These are phyloP conservation scores for Jaculus jaculus DNA, from an alignment of 2,113 vertebrate species.

Conservation along the genomic window DNA sequence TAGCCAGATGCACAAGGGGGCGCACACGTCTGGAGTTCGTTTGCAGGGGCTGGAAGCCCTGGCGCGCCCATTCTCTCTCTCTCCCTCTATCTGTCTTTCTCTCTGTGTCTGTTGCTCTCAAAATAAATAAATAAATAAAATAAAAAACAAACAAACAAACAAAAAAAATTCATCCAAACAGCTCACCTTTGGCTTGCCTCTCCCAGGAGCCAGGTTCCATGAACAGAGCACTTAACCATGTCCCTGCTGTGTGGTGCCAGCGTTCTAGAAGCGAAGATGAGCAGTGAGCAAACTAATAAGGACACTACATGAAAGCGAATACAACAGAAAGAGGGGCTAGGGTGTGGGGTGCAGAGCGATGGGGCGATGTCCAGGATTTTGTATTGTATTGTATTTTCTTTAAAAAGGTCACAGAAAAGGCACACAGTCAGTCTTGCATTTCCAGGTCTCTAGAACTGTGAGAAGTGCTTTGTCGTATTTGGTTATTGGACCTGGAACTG, in stretches of 20 bases:
- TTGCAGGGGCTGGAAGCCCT: too few species aligned
- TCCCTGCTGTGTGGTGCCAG: background rate
- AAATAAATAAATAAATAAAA: too few species aligned
- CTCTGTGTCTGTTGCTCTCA: too few species aligned
- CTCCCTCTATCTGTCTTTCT: too few species aligned
- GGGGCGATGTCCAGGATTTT: background rate
- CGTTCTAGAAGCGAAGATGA: background rate
- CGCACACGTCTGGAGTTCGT: too few species aligned
- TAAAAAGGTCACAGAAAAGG: background rate
- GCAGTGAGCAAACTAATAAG: background rate
- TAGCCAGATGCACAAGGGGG: too few species aligned
- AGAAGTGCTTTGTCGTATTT: background rate
- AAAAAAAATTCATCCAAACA: background rate
- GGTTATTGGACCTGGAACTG: background rate
- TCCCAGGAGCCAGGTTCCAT: background rate
- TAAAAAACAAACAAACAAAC: too few species aligned
- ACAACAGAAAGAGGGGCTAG: background rate
- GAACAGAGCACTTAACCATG: background rate
- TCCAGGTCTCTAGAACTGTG: background rate
- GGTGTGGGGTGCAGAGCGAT: background rate
- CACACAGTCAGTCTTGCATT: background rate
- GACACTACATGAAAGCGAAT: background rate
- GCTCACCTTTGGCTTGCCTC: background rate
- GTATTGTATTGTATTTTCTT: background rate
- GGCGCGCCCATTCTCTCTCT: too few species aligned